Evolutionary conservation across 1,140 invertebrate genomes (phyloP), one percentile per base, ranked within the genome.

Genomic region (Nebria ingens): DNA sequence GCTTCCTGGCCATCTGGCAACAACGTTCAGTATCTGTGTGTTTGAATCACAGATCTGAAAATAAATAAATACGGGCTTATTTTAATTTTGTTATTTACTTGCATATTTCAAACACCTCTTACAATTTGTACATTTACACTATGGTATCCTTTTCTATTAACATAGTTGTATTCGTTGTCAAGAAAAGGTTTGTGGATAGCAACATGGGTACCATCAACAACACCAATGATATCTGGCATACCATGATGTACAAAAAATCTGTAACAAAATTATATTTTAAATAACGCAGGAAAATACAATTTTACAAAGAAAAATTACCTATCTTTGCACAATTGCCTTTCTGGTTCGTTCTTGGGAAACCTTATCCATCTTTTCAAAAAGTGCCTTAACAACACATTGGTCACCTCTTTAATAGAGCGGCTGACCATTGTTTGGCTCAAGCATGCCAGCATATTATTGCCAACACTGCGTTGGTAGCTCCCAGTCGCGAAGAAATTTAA

Each of bases 31-130:
- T 50, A 68, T 68, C 45, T 49, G 45, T 13, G 60, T 49, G 54
- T 63, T 53, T 49, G 17, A 17, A 34, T 65, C 62, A 61, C 62
- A 67, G 51, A 64, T 58, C 62, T 63, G 55, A 45, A 64, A 62
- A 54, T 52, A 58, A 53, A 40, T 1, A n/a, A 15, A 11, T 22
- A 34, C 19, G 4, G 1, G n/a, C n/a, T n/a, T 23, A 51, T 15
- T 25, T 51, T 52, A 17, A 21, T 52, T 12, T 52, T 21, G 11
- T 6, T 52, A 4, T 29, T 6, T 6, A 29, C 13, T 29, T 29
- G 25, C 13, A 6, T 29, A 29, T 29, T 6, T 29, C 13, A 29
- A 6, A 29, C 13, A 29, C 13, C 13, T 29, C 13, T 29, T 29
- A 45, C 17, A 17, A 45, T 17, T 17, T 45, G 40, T 17, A 45